A percentile compares a stretch with the other conserved stretches of the same genome.
phyloP scores from a whole-genome alignment of 1,140 invertebrate species.

The Drosophila quadrilineata region DNA sequence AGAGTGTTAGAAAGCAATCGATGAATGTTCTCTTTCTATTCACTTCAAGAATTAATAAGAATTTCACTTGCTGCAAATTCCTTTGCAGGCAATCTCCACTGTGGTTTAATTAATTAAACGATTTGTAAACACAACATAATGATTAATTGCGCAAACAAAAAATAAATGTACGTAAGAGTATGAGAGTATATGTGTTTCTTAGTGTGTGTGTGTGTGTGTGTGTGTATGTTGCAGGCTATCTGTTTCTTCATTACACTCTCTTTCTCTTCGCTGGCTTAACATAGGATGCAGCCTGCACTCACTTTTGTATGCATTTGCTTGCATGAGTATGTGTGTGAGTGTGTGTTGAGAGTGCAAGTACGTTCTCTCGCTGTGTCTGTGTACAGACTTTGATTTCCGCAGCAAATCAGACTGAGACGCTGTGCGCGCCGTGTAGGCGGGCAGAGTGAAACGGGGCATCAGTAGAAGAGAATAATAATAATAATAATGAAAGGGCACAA shows the following conservation, averaged over 20 bases:
- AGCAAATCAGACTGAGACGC: conserved; percentile 21
- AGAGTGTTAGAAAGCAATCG: no score
- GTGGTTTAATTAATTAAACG: conserved; percentile 43
- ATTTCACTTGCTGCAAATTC: no score
- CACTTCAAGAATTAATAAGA: no score
- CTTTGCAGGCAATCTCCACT: no score
- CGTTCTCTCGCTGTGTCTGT: conserved; percentile 6
- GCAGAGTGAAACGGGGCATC: background rate
- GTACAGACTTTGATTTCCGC: conserved; percentile 27
- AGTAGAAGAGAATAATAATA: conserved; percentile 27
- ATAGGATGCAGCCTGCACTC: conserved; percentile 20
- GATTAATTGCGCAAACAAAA: conserved; percentile 27
- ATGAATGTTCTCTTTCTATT: no score
- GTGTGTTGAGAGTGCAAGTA: conserved; percentile 23
- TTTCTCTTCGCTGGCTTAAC: conserved; percentile 6
- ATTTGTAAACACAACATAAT: conserved; percentile 42
- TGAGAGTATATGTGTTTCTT: background rate
- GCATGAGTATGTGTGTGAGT: conserved; percentile 5
- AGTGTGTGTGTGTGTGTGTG: background rate
- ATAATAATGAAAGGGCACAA: conserved; percentile 38
- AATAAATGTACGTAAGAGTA: no score
- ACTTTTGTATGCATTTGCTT: background rate
- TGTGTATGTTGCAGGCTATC: background rate
- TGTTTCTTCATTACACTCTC: conserved; percentile 18
- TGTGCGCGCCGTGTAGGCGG: conserved; percentile 31